Evolutionary conservation across 1,140 invertebrate species (phyloP).

Genomic region (Hycleus phaleratus): DNA sequence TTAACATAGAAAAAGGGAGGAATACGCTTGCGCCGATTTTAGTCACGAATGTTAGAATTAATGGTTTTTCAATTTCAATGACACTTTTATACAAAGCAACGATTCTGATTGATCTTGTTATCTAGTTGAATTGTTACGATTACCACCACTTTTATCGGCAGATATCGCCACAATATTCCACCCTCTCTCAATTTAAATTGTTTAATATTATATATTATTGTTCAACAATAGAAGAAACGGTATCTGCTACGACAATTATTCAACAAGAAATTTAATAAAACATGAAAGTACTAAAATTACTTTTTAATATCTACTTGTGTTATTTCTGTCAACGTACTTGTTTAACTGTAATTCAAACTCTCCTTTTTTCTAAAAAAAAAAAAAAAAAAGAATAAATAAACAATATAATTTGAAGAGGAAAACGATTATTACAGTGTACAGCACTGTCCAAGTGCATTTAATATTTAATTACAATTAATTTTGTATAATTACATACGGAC

Average conservation of each 20-base stretch:
- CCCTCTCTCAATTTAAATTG: not conserved
- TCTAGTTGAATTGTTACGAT: not conserved
- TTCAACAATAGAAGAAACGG: slow-evolving; percentile 1
- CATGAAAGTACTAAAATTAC: slow-evolving; percentile 15
- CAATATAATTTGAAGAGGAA: slow-evolving; percentile 16
- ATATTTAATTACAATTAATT: slow-evolving; percentile 18
- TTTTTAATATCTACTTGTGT: slow-evolving; percentile 8
- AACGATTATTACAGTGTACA: slow-evolving; percentile 12
- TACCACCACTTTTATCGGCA: too few relatives aligned
- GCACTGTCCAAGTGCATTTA: slow-evolving; percentile 12
- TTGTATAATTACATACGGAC: slow-evolving; percentile 10
- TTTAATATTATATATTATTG: not conserved
- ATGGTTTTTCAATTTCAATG: slow-evolving; percentile 34
- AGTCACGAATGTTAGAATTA: slow-evolving; percentile 31
- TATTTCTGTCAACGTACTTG: slow-evolving; percentile 12
- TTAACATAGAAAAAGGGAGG: slow-evolving; percentile 13
- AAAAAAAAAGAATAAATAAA: slow-evolving; percentile 10
- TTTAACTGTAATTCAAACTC: slow-evolving; percentile 12
- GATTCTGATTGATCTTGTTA: slow-evolving; percentile 14
- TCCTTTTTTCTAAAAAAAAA: not conserved
- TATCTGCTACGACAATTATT: slow-evolving; percentile 2
- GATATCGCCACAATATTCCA: too few relatives aligned
- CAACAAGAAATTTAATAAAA: slow-evolving; percentile 14
- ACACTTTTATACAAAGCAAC: slow-evolving; percentile 19
- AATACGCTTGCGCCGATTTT: slow-evolving; percentile 27